Evolutionary conservation across 30 jellyfish, hydroid and myxozoan species (phyloP).

Genomic region (Hydractinia echinata): DNA sequence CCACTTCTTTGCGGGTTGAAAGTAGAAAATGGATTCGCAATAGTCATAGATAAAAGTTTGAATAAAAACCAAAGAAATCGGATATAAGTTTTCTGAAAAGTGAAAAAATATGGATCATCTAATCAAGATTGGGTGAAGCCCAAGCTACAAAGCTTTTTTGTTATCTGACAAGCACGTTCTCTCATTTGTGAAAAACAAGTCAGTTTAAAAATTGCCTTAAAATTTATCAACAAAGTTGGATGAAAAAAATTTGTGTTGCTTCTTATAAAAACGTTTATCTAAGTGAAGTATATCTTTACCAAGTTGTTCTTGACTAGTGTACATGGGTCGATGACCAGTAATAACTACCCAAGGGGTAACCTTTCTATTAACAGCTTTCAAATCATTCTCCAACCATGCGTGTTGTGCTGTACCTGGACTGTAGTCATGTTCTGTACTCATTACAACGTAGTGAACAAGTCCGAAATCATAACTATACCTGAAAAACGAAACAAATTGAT

Average conservation of each 20-base stretch:
- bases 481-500: background rate
- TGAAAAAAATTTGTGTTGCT: background rate
- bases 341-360: slow-evolving; percentile 82
- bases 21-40: background rate
- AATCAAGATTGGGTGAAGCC: background rate
- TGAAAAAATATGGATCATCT: background rate
- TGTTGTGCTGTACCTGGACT: slow-evolving; percentile 70
- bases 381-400: slow-evolving; percentile 78
- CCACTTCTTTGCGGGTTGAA: too few species aligned
- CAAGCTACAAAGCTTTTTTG: background rate
- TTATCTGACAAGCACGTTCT: background rate
- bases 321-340: slow-evolving; percentile 87
- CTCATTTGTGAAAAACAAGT: background rate
- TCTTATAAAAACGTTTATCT: background rate
- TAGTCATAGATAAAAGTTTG: background rate
- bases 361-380: slow-evolving; percentile 61
- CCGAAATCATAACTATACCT: slow-evolving; percentile 95
- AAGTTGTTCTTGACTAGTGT: slow-evolving; percentile 49
- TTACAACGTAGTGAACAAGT: slow-evolving; percentile 71
- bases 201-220: background rate
- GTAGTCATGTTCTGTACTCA: slow-evolving; percentile 78
- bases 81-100: background rate
- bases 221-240: background rate
- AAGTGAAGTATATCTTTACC: slow-evolving; percentile 31
- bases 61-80: too few species aligned